A percentile compares a stretch with the other conserved stretches of the same genome.
Evolutionary conservation across 2,797 vertebrate species (phyloP).

Genomic region (Acanthurus leucopareius): DNA sequence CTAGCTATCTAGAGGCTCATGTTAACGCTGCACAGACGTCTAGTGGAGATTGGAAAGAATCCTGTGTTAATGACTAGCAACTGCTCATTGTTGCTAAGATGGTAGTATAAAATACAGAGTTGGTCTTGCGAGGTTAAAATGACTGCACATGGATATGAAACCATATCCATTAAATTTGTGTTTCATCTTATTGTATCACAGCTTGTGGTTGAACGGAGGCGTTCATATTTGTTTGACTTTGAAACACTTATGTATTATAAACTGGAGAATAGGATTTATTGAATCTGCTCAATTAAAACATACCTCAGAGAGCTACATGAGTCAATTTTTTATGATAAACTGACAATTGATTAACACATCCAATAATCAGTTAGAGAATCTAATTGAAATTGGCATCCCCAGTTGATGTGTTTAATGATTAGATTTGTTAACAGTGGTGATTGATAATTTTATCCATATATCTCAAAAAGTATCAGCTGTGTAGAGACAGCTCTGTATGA

Average conservation of each 20-base stretch:
- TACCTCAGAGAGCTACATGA: background rate
- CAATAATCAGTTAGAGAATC: conserved; percentile 17
- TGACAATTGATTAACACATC: background rate
- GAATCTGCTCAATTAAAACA: background rate
- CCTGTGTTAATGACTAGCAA: background rate
- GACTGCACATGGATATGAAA: background rate
- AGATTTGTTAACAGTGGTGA: conserved; percentile 25
- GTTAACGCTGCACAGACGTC: background rate
- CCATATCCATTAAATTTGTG: background rate
- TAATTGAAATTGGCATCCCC: background rate
- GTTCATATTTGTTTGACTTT: no score
- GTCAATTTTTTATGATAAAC: background rate
- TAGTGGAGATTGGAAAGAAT: background rate
- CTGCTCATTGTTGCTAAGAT: background rate
- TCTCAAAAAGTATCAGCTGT: conserved; percentile 38
- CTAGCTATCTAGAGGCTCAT: background rate
- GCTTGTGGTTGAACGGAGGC: no score
- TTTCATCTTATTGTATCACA: background rate
- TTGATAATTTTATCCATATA: conserved; percentile 40
- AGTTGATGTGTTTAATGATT: conserved; percentile 22
- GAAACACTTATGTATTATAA: no score
- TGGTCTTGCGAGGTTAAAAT: background rate
- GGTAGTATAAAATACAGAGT: no score
- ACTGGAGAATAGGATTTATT: no score
- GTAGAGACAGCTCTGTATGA: conserved; percentile 41